These are phyloP conservation scores for Hartigia nigra DNA, from an alignment of 2,888 invertebrate genomes.

Conservation along the genomic window DNA sequence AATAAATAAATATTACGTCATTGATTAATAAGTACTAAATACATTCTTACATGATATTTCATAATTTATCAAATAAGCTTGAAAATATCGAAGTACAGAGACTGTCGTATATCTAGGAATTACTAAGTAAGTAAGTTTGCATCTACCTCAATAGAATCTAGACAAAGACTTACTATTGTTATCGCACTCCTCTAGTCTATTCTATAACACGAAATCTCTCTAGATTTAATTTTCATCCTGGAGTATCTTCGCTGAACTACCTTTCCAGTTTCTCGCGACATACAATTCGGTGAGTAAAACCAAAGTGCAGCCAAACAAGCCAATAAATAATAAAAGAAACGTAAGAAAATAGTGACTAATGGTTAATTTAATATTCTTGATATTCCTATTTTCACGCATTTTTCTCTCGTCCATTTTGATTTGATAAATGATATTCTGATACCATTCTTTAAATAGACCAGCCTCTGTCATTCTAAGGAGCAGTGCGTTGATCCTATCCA, in stretches of 20 bases:
- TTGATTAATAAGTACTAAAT: not conserved
- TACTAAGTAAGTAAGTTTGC: not conserved
- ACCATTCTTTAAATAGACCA: slow-evolving; percentile 43
- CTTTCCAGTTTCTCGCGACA: not conserved
- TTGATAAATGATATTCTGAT: slow-evolving; percentile 25
- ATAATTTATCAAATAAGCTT: not conserved
- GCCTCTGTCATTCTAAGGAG: slow-evolving; percentile 37
- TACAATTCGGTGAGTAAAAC: slow-evolving; percentile 38
- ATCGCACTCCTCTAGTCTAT: not conserved
- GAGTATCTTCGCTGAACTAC: not conserved
- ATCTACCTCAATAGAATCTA: not conserved
- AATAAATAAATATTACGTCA: not conserved
- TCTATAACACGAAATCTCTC: not conserved
- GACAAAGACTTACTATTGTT: not conserved
- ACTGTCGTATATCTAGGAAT: not conserved
- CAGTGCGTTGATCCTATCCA: slow-evolving; percentile 36
- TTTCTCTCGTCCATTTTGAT: slow-evolving; percentile 11
- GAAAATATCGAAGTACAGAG: not conserved
- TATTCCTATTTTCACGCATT: not conserved
- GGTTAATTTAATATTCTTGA: slow-evolving; percentile 25
- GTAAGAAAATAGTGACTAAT: slow-evolving; percentile 41
- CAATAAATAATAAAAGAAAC: slow-evolving; percentile 34
- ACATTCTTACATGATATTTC: not conserved
- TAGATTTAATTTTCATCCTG: not conserved
- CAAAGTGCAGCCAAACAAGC: slow-evolving; percentile 26